Percentiles rank a stretch among this genome's conserved stretches.
phyloP scores from a whole-genome alignment of 2,888 invertebrate genomes.

The Leucozona laternaria region DNA sequence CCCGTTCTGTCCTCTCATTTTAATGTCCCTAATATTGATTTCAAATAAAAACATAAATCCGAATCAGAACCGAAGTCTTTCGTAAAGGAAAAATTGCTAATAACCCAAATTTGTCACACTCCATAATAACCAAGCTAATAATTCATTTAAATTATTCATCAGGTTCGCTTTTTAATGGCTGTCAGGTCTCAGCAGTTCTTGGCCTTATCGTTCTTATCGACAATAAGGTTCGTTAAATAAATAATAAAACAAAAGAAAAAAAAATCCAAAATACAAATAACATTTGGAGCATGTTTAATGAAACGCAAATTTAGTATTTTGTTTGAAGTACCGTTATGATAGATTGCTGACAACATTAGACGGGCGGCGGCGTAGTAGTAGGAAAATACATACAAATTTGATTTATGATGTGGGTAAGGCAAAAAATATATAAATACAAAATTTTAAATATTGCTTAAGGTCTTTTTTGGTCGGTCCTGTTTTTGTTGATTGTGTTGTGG shows the following conservation, averaged over 20 bases:
- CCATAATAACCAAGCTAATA: constrained; percentile 17
- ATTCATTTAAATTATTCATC: constrained; percentile 36
- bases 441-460: neutral
- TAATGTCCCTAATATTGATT: neutral
- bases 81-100: neutral
- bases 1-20: neutral
- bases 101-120: constrained; percentile 8
- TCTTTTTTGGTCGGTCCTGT: neutral
- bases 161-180: constrained; percentile 9
- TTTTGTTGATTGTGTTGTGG: neutral
- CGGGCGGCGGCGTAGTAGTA: too few species aligned
- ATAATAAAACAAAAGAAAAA: neutral
- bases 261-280: neutral
- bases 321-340: constrained; percentile 19
- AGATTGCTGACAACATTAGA: constrained; percentile 26
- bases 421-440: neutral
- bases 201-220: neutral
- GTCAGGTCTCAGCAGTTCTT: neutral
- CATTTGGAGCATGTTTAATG: neutral
- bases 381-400: constrained; percentile 6
- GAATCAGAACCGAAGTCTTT: neutral
- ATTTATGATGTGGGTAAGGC: constrained; percentile 23
- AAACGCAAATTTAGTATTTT: constrained; percentile 11
- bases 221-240: constrained; percentile 23
- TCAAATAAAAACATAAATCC: neutral